Percentiles rank a stretch among this genome's conserved stretches.
phyloP scores from a whole-genome alignment of 1,140 invertebrate genomes.

The Drosophila yakuba region DNA sequence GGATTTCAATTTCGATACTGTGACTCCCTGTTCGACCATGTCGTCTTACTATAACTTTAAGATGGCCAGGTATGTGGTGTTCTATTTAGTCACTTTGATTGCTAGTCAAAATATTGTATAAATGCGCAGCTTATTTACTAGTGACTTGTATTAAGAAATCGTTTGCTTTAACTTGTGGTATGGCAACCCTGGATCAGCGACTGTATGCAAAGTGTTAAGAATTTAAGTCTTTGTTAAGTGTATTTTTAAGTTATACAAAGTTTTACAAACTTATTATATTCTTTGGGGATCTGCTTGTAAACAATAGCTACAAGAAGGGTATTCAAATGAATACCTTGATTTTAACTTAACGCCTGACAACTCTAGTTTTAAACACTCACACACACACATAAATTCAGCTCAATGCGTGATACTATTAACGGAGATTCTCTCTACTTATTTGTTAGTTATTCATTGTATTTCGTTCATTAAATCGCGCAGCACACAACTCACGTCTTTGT shows the following conservation, averaged over 20 bases:
- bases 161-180: background rate
- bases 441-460: slow-evolving; percentile 18
- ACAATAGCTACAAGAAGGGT: background rate
- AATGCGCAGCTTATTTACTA: slow-evolving; percentile 34
- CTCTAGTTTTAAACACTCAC: slow-evolving; percentile 8
- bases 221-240: slow-evolving; percentile 5
- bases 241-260: background rate
- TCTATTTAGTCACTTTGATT: background rate
- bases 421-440: background rate
- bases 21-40: slow-evolving; percentile 65
- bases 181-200: slow-evolving; percentile 2
- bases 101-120: slow-evolving; percentile 31
- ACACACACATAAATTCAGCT: slow-evolving; percentile 22
- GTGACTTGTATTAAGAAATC: slow-evolving; percentile 9
- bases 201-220: slow-evolving; percentile 31
- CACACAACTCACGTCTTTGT: slow-evolving; percentile 55
- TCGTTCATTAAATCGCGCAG: slow-evolving; percentile 30
- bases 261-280: background rate
- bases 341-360: background rate
- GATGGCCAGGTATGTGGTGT: slow-evolving; percentile 67
- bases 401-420: slow-evolving; percentile 9
- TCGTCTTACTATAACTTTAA: slow-evolving; percentile 70
- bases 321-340: background rate
- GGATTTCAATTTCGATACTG: slow-evolving; percentile 63
- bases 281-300: too few relatives aligned